Evolutionary conservation across 2,888 invertebrate species (phyloP), one percentile per base, ranked within the genome.

Genomic region (Drosophila nigricruria): DNA sequence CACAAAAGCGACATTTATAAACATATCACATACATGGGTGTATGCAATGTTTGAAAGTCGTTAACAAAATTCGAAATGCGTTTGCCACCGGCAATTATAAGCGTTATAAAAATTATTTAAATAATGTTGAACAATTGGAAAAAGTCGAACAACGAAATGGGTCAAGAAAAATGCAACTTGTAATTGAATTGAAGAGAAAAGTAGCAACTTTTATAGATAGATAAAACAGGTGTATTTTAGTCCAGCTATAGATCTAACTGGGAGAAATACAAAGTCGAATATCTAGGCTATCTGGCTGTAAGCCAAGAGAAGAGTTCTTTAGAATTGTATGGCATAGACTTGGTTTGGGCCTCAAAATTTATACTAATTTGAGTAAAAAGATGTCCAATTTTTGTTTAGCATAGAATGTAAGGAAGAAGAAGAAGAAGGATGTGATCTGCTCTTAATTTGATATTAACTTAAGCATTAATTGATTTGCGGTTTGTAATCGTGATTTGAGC

Each of bases 11-110:
- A 30, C 60, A 64, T 72, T 79, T 60, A 18, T 20, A 80, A 68
- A 32, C 75, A 25, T 25, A 27, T 18, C 80, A 81, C 80, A 85
- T 73, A 64, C 64, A 36, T 36, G 0, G 34, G 70, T 60, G 70
- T 63, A 54, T 57, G 81, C 65, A 77, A 38, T 64, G 59, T 38
- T 66, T 36, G 52, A 64, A 53, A 53, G 54, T 45, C 58, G 60
- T 62, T 49, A 58, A n/a, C 49, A 4, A 40, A 36, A 59, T 56
- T 58, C 52, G 52, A 52, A 65, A 65, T 42, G 52, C 49, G 42
- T 20, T 42, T 16, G 14, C 8, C n/a, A 1, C 25, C 20, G 49
- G 30, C 30, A 56, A 56, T 30, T 56, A 40, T 56, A 56, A 20
- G 16, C 40, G 54, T 25, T 42, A 42, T 30, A 36, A 14, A 30